Evolutionary conservation across 2,113 vertebrate species (phyloP).

Genomic region (Tetrao urogallus): DNA sequence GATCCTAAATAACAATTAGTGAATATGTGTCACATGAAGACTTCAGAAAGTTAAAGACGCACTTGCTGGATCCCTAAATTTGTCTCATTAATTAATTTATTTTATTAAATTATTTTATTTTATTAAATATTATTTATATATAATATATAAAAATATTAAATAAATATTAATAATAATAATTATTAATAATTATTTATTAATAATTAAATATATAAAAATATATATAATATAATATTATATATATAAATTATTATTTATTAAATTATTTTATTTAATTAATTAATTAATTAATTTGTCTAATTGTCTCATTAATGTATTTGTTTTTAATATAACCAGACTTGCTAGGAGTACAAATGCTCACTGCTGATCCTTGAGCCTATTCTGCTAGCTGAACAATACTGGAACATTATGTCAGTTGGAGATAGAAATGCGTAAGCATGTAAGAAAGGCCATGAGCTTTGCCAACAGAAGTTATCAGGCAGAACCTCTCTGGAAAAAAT

Average conservation of each 20-base stretch:
- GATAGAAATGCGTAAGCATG: slow-evolving; percentile 12
- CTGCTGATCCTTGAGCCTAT: background rate
- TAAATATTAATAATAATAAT: too few relatives aligned
- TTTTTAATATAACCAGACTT: background rate
- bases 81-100: background rate
- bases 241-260: too few relatives aligned
- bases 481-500: slow-evolving; percentile 63
- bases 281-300: too few relatives aligned
- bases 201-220: too few relatives aligned
- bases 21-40: background rate
- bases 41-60: background rate
- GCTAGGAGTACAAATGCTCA: background rate
- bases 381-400: slow-evolving; percentile 9
- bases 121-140: too few relatives aligned
- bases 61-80: background rate
- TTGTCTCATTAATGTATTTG: background rate
- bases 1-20: background rate
- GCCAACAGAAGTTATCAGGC: slow-evolving; percentile 57
- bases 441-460: slow-evolving; percentile 39
- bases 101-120: too few relatives aligned
- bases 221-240: too few relatives aligned
- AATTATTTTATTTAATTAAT: too few relatives aligned
- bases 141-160: too few relatives aligned
- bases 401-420: background rate
- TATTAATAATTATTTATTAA: too few relatives aligned